phyloP scores from a whole-genome alignment of 2,113 vertebrate species.

The Psittacula cyanocephala region DNA sequence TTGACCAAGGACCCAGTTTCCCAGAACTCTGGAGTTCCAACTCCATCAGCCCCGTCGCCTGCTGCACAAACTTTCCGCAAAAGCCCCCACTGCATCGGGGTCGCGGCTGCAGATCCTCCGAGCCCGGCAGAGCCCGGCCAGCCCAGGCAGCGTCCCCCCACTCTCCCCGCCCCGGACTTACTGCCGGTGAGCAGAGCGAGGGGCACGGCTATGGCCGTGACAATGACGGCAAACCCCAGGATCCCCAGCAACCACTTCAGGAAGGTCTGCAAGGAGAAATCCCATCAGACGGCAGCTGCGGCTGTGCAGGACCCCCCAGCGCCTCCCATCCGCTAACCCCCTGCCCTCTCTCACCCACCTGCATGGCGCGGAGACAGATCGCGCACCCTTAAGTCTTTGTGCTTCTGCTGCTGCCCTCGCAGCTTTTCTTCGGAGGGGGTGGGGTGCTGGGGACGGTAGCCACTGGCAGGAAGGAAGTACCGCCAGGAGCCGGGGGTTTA shows the following conservation, averaged over 20 bases:
- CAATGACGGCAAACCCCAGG: constrained; percentile 47
- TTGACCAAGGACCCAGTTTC: fast-evolving
- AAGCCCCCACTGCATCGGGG: not conserved
- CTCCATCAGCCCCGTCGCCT: fast-evolving
- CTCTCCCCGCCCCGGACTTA: constrained; percentile 18
- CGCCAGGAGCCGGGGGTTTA: not conserved
- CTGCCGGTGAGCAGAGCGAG: constrained; percentile 65
- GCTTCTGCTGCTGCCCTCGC: not conserved
- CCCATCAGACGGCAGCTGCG: not conserved
- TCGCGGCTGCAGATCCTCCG: too few relatives aligned
- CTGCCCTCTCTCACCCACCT: not conserved
- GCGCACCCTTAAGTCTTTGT: fast-evolving
- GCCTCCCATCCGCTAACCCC: not conserved
- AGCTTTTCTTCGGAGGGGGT: not conserved
- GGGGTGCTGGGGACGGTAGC: not conserved
- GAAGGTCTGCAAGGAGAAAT: constrained; percentile 56
- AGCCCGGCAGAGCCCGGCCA: not conserved
- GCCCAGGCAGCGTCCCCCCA: too few relatives aligned
- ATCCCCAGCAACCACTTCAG: constrained; percentile 74
- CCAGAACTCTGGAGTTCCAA: not conserved
- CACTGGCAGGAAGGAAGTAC: not conserved
- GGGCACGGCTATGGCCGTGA: constrained; percentile 69
- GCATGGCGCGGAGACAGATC: not conserved
- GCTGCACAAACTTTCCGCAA: not conserved
- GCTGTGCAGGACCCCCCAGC: not conserved